These are phyloP conservation scores for Hyles euphorbiae DNA, from an alignment of 1,140 invertebrate species.

Conservation along the genomic window DNA sequence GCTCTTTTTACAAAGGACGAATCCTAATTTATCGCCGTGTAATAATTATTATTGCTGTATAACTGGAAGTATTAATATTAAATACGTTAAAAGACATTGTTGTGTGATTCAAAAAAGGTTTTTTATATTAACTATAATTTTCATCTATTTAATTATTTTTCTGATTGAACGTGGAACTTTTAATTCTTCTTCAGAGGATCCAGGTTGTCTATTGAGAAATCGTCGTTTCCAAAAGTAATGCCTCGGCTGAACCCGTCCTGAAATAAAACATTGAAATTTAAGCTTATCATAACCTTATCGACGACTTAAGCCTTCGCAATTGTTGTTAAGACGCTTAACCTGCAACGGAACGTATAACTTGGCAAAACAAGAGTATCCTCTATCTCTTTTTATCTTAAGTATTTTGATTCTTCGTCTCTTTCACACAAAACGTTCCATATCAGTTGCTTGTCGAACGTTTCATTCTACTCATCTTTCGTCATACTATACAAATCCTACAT, in stretches of 20 bases:
- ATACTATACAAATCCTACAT: too few species aligned
- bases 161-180: slow-evolving; percentile 30
- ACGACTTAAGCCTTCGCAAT: too few species aligned
- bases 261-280: slow-evolving; percentile 10
- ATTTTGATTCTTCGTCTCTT: too few species aligned
- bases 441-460: too few species aligned
- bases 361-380: too few species aligned
- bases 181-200: slow-evolving; percentile 82
- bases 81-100: slow-evolving; percentile 5
- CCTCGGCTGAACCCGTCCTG: slow-evolving; percentile 91
- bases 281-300: background rate
- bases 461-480: too few species aligned
- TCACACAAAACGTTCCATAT: too few species aligned
- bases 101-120: slow-evolving; percentile 48
- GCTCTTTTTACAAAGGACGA: background rate
- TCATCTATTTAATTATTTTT: slow-evolving; percentile 43
- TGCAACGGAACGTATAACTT: too few species aligned
- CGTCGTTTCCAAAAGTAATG: slow-evolving; percentile 86
- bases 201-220: slow-evolving; percentile 88
- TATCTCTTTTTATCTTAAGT: too few species aligned
- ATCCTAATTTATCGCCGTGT: background rate
- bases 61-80: too few species aligned
- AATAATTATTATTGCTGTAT: too few species aligned
- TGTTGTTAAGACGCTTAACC: too few species aligned
- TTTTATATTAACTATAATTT: slow-evolving; percentile 45